Conservation (phyloP, 1,140 invertebrate genomes). For the Drosophila arawakana region DNA sequence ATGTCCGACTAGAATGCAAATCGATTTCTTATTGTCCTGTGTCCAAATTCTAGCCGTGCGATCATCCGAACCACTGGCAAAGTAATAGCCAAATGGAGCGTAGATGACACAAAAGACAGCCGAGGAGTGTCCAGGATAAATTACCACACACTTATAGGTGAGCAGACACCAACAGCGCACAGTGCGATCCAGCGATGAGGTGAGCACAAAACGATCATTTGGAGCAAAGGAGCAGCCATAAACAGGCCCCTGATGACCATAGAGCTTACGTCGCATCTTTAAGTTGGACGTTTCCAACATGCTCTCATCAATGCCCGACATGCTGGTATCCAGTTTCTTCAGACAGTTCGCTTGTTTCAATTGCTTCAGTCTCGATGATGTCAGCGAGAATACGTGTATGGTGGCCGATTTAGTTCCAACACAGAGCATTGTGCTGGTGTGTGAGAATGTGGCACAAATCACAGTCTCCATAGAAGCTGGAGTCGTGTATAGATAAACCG, state of each 20-base stretch:
- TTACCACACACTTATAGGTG: slow-evolving; percentile 62
- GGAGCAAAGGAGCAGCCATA: slow-evolving; percentile 43
- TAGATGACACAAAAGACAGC: slow-evolving; percentile 45
- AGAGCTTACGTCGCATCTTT: slow-evolving; percentile 26
- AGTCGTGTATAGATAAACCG: slow-evolving; percentile 49
- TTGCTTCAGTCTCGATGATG: slow-evolving; percentile 43
- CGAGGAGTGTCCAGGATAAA: slow-evolving; percentile 46
- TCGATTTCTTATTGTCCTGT: slow-evolving; percentile 42
- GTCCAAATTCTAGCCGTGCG: slow-evolving; percentile 59
- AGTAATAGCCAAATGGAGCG: slow-evolving; percentile 54
- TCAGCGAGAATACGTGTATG: slow-evolving; percentile 51
- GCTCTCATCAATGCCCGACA: slow-evolving; percentile 33
- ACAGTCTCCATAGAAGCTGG: slow-evolving; percentile 28
- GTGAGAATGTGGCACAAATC: slow-evolving; percentile 56
- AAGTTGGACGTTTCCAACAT: slow-evolving; percentile 46
- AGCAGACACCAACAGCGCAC: slow-evolving; percentile 61
- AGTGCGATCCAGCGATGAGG: slow-evolving; percentile 50
- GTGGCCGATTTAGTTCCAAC: slow-evolving; percentile 41
- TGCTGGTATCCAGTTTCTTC: slow-evolving; percentile 23
- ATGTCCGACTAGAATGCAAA: slow-evolving; percentile 45
- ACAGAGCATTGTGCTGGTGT: slow-evolving; percentile 35
- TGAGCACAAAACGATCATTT: slow-evolving; percentile 54
- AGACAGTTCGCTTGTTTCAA: slow-evolving; percentile 42
- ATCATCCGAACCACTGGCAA: slow-evolving; percentile 55
- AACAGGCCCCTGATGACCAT: slow-evolving; percentile 50